Percentiles rank a stretch among this genome's conserved stretches.
phyloP scores from a whole-genome alignment of 2,113 vertebrate species.

The Zingel zingel region DNA sequence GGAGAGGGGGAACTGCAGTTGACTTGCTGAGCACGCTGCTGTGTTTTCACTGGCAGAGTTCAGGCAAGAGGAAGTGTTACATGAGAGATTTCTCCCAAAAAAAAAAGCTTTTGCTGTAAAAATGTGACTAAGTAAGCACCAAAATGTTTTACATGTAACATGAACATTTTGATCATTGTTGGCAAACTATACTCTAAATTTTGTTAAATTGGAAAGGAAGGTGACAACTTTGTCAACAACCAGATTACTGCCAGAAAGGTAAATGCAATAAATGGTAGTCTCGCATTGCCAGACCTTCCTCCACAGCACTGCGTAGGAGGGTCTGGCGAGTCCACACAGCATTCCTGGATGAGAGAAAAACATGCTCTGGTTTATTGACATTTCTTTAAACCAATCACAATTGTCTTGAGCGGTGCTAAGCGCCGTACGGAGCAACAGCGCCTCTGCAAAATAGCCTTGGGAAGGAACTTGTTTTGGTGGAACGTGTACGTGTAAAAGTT shows the following conservation, averaged over 20 bases:
- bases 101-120: constrained; percentile 1
- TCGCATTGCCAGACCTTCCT: no score
- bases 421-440: no score
- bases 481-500: no score
- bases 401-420: no score
- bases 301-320: no score
- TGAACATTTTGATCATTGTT: neutral
- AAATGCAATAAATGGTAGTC: neutral
- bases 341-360: no score
- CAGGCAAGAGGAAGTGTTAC: constrained; percentile 16
- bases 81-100: constrained; percentile 7
- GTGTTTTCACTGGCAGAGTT: constrained; percentile 55
- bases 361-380: no score
- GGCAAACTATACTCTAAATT: neutral
- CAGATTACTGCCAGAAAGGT: neutral
- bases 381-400: no score
- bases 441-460: no score
- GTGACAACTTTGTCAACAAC: neutral
- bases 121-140: neutral
- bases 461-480: no score
- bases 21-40: neutral
- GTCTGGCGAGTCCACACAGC: no score
- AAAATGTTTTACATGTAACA: neutral
- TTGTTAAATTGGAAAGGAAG: neutral
- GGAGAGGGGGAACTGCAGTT: neutral